Evolutionary conservation across 2,888 invertebrate genomes (phyloP).

Genomic region (Odontothrips loti): DNA sequence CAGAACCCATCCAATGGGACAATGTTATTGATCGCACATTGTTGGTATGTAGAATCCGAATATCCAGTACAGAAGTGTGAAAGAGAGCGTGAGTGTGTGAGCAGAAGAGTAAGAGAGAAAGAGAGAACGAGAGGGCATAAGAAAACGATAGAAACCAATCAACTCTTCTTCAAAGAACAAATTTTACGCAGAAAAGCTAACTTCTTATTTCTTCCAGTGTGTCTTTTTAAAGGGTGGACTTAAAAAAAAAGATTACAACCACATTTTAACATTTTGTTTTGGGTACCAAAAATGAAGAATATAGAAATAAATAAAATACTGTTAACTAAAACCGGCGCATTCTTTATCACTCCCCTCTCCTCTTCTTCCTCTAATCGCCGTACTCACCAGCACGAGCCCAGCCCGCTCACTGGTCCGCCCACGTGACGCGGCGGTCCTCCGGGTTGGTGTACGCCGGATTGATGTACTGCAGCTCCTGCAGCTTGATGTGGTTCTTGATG

Average conservation of each 20-base stretch:
- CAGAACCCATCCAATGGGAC: not conserved
- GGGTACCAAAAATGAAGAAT: constrained; percentile 6
- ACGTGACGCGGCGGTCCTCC: constrained; percentile 37
- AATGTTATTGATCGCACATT: constrained; percentile 20
- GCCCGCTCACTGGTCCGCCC: constrained; percentile 36
- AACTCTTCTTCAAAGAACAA: not conserved
- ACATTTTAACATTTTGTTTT: not conserved
- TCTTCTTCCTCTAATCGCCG: not conserved
- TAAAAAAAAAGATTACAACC: not conserved
- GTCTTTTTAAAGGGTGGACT: not conserved
- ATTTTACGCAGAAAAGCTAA: not conserved
- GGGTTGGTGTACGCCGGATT: constrained; percentile 34
- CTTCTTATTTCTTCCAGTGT: constrained; percentile 26
- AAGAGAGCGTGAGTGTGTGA: not conserved
- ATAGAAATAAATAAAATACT: constrained; percentile 8
- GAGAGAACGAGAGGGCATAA: not conserved
- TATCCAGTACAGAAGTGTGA: not conserved
- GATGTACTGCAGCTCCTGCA: constrained; percentile 34
- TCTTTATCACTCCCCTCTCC: not conserved
- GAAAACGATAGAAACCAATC: not conserved
- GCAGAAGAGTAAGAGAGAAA: constrained; percentile 5
- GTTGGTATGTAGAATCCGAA: not conserved
- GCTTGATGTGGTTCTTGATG: constrained; percentile 34
- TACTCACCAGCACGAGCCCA: not conserved
- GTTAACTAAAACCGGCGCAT: not conserved